Percentiles rank a stretch among this genome's conserved stretches.
Evolutionary conservation across 2,888 invertebrate species (phyloP).

Genomic region (Megastigmus dorsalis): DNA sequence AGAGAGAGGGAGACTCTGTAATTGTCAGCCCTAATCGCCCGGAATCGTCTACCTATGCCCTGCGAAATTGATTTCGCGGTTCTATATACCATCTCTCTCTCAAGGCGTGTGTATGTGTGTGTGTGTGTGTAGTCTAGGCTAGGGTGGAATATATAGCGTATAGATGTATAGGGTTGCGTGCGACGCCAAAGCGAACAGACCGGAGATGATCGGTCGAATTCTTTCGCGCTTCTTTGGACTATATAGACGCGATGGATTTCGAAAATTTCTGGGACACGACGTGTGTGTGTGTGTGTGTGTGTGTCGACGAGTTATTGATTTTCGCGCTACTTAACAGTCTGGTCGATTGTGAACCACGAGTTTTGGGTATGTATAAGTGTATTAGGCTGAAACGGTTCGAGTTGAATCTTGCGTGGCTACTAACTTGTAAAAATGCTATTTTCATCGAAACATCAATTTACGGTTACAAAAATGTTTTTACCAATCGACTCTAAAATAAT

Average conservation of each 20-base stretch:
- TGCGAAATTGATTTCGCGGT: constrained; percentile 54
- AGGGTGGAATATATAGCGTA: no score
- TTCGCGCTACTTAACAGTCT: neutral
- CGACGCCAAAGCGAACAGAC: constrained; percentile 9
- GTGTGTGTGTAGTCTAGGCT: no score
- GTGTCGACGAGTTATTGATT: constrained; percentile 18
- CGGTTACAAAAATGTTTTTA: no score
- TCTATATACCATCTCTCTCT: neutral
- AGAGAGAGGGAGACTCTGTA: constrained; percentile 24
- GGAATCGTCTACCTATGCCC: constrained; percentile 45
- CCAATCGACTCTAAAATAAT: no score
- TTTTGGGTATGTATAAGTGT: no score
- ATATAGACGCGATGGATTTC: constrained; percentile 1
- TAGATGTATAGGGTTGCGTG: constrained; percentile 17
- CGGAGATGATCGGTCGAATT: constrained; percentile 30
- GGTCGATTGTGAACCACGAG: no score
- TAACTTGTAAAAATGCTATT: no score
- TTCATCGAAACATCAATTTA: no score
- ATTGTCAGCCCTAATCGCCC: constrained; percentile 49
- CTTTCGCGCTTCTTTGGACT: neutral
- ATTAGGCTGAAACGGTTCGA: no score
- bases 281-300: no score
- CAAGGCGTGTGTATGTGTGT: neutral
- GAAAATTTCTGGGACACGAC: neutral
- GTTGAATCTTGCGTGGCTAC: no score